phyloP scores from a whole-genome alignment of 2,888 invertebrate genomes.

The Mesorhabditis belari region DNA sequence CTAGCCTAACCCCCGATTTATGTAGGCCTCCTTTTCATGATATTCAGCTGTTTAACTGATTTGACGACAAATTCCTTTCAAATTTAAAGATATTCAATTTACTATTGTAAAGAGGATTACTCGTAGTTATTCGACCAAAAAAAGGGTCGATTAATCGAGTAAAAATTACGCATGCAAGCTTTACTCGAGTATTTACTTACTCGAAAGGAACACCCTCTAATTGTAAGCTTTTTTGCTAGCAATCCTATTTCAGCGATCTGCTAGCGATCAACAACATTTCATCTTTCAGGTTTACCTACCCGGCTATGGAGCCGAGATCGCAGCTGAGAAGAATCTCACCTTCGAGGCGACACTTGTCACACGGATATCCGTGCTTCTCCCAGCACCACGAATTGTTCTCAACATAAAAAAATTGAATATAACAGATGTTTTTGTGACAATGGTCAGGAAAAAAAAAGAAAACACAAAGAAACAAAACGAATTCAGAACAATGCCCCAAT shows the following conservation, averaged over 20 bases:
- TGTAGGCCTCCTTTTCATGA: too few relatives aligned
- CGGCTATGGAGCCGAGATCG: conserved; percentile 21
- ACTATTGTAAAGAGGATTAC: too few relatives aligned
- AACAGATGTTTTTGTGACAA: conserved; percentile 3
- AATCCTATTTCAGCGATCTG: too few relatives aligned
- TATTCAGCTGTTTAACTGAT: too few relatives aligned
- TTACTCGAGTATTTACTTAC: background rate
- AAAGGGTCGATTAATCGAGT: too few relatives aligned
- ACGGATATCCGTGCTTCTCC: conserved; percentile 16
- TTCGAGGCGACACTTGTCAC: conserved; percentile 31
- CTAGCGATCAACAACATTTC: too few relatives aligned
- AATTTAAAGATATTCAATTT: too few relatives aligned
- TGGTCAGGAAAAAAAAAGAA: background rate
- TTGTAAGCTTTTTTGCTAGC: too few relatives aligned
- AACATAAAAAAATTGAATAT: conserved; percentile 25
- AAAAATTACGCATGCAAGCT: background rate
- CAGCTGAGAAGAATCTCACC: conserved; percentile 25
- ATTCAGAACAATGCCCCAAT: background rate
- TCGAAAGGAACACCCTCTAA: background rate
- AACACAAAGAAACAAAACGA: background rate
- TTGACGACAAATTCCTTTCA: too few relatives aligned
- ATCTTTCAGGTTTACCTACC: conserved; percentile 16
- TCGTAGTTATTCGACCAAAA: too few relatives aligned
- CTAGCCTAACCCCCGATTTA: too few relatives aligned
- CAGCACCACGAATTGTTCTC: conserved; percentile 24